Conservation (phyloP, 2,113 vertebrate species). For the Indri indri region DNA sequence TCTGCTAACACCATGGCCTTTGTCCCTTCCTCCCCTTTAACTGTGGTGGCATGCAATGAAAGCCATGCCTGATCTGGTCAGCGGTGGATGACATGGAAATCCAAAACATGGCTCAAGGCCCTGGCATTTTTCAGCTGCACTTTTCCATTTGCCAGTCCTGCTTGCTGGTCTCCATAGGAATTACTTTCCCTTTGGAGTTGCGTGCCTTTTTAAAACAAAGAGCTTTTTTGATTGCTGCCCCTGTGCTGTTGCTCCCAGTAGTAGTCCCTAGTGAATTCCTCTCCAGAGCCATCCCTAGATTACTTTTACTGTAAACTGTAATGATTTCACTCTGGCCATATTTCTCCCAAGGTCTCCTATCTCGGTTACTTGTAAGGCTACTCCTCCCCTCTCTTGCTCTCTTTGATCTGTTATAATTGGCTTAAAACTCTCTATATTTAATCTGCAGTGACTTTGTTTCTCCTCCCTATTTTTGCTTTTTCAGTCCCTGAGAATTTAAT, state of each 20-base stretch:
- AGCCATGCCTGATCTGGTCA: neutral
- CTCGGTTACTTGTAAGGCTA: slow-evolving; percentile 81
- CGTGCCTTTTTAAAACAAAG: slow-evolving; percentile 56
- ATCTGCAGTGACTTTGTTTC: slow-evolving; percentile 77
- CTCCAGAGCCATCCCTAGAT: slow-evolving; percentile 74
- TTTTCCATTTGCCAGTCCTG: neutral
- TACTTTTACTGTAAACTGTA: slow-evolving; percentile 82
- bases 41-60: neutral
- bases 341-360: slow-evolving; percentile 86
- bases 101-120: neutral
- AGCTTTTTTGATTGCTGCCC: slow-evolving; percentile 68
- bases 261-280: slow-evolving; percentile 71
- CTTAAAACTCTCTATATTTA: slow-evolving; percentile 78
- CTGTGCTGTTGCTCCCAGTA: slow-evolving; percentile 50
- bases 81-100: neutral
- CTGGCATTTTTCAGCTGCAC: neutral
- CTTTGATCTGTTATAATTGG: slow-evolving; percentile 87
- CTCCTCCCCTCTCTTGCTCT: slow-evolving; percentile 82
- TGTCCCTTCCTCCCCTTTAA: neutral
- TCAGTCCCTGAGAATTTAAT: slow-evolving; percentile 54
- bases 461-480: slow-evolving; percentile 72
- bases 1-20: too few species aligned
- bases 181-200: neutral
- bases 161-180: neutral
- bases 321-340: slow-evolving; percentile 81